Evolutionary conservation across 1,140 invertebrate species (phyloP).

Genomic region (Melanaphis sacchari): DNA sequence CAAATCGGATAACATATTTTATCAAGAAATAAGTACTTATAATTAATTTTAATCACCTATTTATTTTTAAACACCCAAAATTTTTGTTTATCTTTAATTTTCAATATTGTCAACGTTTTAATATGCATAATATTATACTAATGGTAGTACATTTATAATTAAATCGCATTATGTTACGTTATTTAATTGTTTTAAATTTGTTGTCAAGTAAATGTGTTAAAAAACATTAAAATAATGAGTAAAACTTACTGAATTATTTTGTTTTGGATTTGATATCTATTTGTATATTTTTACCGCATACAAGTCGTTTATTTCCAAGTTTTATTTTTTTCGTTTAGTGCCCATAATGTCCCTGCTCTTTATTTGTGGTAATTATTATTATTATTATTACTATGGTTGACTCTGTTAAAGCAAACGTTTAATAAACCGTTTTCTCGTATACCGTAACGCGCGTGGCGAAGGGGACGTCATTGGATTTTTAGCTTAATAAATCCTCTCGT

Average conservation of each 20-base stretch:
- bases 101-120: neutral
- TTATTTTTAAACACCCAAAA: neutral
- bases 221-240: neutral
- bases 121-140: neutral
- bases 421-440: constrained; percentile 38
- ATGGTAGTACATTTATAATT: neutral
- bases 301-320: neutral
- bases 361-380: constrained; percentile 19
- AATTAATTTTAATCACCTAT: too few species aligned
- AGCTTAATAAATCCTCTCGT: constrained; percentile 42
- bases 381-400: neutral
- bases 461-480: constrained; percentile 43
- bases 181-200: neutral
- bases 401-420: constrained; percentile 29
- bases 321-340: neutral
- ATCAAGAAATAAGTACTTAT: neutral
- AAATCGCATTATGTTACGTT: neutral
- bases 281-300: neutral
- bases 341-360: neutral
- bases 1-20: neutral
- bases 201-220: neutral
- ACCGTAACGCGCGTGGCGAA: neutral
- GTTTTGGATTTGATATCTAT: neutral
- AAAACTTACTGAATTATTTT: neutral
- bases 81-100: neutral